Percentiles rank a stretch among this genome's conserved stretches.
These are phyloP conservation scores for Darevskia mixta DNA, from an alignment of 2,797 vertebrate genomes.

Conservation along the genomic window DNA sequence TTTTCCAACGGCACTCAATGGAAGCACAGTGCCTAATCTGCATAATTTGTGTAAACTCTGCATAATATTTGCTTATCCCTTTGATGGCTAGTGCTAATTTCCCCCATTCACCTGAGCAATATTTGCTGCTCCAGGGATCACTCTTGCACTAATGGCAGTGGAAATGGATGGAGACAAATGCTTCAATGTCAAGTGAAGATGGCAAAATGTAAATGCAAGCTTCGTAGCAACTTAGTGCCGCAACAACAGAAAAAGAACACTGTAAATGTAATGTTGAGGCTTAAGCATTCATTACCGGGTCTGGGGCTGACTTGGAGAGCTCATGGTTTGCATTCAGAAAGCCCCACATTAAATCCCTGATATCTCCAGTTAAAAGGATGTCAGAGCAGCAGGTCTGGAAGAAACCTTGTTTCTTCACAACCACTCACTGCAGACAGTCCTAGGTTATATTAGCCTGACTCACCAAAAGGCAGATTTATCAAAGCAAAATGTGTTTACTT, in stretches of 20 bases:
- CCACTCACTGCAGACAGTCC: neutral
- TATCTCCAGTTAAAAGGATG: constrained; percentile 3
- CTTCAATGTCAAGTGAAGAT: neutral
- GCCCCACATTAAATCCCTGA: neutral
- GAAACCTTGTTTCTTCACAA: neutral
- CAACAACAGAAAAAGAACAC: neutral
- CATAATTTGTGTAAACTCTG: constrained; percentile 11
- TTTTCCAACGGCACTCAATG: neutral
- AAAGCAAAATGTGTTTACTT: neutral
- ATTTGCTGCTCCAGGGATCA: neutral
- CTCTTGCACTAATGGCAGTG: neutral
- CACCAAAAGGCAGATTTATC: neutral
- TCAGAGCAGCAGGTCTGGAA: neutral
- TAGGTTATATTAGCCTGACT: neutral
- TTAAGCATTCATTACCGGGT: constrained; percentile 6
- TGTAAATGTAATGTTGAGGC: neutral
- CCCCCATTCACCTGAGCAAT: neutral
- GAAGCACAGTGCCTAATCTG: neutral
- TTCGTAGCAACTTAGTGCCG: neutral
- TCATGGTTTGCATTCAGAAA: constrained; percentile 10
- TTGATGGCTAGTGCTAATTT: constrained; percentile 26
- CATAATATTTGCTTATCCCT: constrained; percentile 21
- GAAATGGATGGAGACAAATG: constrained; percentile 5
- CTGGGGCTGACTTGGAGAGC: neutral
- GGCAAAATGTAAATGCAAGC: constrained; percentile 22